Evolutionary conservation across 2,797 vertebrate genomes (phyloP), one percentile per base, ranked within the genome.

Genomic region (Gastrophryne carolinensis): DNA sequence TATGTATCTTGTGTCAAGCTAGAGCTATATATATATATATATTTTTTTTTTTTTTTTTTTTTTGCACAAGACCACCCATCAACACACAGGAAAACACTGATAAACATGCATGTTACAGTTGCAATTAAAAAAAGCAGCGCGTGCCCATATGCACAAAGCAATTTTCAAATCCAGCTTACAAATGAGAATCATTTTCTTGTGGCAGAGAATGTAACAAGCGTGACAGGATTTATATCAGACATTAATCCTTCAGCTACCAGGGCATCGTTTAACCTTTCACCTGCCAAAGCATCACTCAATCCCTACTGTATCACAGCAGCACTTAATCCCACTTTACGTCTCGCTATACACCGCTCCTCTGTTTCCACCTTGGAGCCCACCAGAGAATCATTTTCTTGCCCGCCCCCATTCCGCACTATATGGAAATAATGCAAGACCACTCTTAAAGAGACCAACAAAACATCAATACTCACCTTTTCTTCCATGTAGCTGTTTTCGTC

Each of bases 181-280:
- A 58, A 61, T 41, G 56, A 50, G 73, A 75, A 60, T n/a, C 10
- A 39, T 75, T 75, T 75, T 57, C 44, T 63, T 39, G 30, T 67
- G 53, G 58, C 17, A 60, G 64, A 30, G n/a, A 62, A 56, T 53
- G 56, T 65, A 69, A 69, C 34, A 69, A 68, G 73, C 44, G 56
- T 68, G 65, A 69, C 66, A 19, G 56, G 73, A 75, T 75, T 75
- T 75, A 75, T 69, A 75, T 50, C 39, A 61, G 65, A 32, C 44
- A 61, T 68, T 68, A 75, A 75, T 75, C 56, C 71, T 29, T 9
- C 32, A 30, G 26, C 39, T 61, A 32, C 30, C 54, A 53, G 30
- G 39, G 64, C 56, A 64, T 64, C 71, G 32, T 32, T 73, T 73
- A 63, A 73, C 60, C 71, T 39, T 30, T 50, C 69, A 60, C 52